Evolutionary conservation across 2,113 vertebrate species (phyloP).

Genomic region (Coptodon bakossiorum): DNA sequence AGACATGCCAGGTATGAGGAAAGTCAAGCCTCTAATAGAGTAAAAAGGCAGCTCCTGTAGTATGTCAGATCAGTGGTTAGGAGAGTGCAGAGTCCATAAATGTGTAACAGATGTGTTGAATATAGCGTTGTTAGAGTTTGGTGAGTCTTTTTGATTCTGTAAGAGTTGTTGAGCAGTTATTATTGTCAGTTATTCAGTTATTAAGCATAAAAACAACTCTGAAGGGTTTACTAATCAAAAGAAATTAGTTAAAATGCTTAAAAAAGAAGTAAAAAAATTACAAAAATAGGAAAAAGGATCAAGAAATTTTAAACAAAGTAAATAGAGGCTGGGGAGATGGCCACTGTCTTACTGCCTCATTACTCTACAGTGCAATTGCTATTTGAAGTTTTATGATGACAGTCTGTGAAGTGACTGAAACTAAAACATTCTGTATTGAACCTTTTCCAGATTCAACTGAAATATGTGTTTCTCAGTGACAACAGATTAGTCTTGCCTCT

Average conservation of each 20-base stretch:
- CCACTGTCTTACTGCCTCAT: background rate
- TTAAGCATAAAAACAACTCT: background rate
- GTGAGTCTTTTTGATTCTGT: background rate
- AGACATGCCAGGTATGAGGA: conserved; percentile 24
- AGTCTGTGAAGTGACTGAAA: background rate
- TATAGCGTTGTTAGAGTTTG: background rate
- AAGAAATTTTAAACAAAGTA: background rate
- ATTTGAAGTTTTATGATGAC: background rate
- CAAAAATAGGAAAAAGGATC: background rate
- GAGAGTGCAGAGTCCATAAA: background rate
- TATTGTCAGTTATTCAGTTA: background rate
- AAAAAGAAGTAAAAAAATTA: background rate
- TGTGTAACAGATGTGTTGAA: background rate
- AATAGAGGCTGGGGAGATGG: background rate
- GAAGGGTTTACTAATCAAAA: background rate
- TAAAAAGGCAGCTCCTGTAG: conserved; percentile 27
- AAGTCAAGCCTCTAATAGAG: conserved; percentile 1
- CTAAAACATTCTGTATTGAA: background rate
- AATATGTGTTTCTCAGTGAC: background rate
- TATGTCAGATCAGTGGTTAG: conserved; percentile 31
- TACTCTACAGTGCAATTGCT: background rate
- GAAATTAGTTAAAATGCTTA: background rate
- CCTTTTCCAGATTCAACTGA: background rate
- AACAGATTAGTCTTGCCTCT: conserved; percentile 23
- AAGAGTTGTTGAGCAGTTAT: background rate